Conservation (phyloP, 2,797 vertebrate species). For the Dendrocincla tyrannina region DNA sequence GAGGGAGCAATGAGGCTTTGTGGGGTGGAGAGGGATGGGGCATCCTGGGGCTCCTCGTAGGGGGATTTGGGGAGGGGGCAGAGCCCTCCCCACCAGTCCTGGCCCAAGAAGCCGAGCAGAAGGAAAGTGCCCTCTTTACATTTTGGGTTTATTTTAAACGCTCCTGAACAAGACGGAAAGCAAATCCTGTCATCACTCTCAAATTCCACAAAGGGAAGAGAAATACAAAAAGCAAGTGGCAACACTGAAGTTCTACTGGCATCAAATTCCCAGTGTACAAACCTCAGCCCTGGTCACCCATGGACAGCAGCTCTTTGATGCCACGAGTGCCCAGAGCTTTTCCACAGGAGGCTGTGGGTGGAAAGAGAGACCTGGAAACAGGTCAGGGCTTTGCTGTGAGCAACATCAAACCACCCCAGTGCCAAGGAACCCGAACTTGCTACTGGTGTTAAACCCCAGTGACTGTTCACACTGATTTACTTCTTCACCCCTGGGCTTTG, state of each 20-base stretch:
- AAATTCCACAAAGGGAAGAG: not conserved
- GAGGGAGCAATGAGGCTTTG: not conserved
- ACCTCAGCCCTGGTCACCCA: fast-evolving
- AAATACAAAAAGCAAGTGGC: not conserved
- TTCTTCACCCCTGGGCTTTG: fast-evolving
- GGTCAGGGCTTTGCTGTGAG: not conserved
- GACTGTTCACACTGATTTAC: fast-evolving
- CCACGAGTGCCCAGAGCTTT: fast-evolving
- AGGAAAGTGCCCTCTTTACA: fast-evolving
- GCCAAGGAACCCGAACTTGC: fast-evolving
- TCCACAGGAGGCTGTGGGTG: fast-evolving
- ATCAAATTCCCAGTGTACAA: fast-evolving
- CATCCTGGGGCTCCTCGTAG: not conserved
- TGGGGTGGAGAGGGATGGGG: too few species aligned
- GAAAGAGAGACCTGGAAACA: fast-evolving
- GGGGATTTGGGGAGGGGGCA: not conserved
- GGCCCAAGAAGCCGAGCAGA: fast-evolving
- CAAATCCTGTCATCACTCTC: not conserved
- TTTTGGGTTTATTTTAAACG: not conserved
- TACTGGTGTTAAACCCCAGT: fast-evolving
- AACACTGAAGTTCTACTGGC: fast-evolving
- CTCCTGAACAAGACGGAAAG: not conserved
- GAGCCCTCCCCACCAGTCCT: fast-evolving
- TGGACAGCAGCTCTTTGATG: fast-evolving
- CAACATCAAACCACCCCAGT: fast-evolving